Evolutionary conservation across 2,797 vertebrate species (phyloP).

Genomic region (Oceanodroma leucorhoa): DNA sequence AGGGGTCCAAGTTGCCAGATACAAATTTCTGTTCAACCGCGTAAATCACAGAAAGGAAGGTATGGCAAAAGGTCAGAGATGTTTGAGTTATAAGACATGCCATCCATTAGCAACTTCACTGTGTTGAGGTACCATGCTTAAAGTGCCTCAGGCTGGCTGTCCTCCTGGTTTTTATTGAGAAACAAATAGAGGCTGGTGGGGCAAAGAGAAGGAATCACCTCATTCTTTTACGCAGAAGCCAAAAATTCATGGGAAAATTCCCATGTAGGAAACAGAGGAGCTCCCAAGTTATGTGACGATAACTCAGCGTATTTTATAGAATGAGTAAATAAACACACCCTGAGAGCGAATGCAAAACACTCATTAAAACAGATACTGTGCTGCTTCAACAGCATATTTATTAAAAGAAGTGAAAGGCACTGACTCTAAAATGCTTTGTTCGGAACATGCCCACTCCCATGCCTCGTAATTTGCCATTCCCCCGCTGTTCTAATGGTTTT

Average conservation of each 20-base stretch:
- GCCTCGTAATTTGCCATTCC: background rate
- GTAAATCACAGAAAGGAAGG: background rate
- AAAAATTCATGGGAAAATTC: background rate
- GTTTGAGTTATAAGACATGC: background rate
- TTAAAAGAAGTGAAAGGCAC: background rate
- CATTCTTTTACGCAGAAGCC: background rate
- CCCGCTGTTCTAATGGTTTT: background rate
- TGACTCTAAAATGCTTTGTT: background rate
- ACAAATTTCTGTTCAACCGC: background rate
- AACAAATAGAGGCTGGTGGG: background rate
- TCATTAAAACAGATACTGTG: background rate
- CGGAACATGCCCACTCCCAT: background rate
- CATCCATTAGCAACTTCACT: background rate
- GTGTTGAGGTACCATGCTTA: accelerated
- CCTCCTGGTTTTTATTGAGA: background rate
- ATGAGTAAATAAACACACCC: background rate
- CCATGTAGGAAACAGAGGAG: background rate
- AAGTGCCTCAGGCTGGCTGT: background rate
- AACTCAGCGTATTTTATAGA: background rate
- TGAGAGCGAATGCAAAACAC: background rate
- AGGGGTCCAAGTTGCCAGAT: accelerated
- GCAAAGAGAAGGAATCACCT: background rate
- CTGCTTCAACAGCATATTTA: background rate
- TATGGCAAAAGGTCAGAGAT: background rate
- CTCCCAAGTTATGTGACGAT: background rate